These are phyloP conservation scores for Amblyopsis rosae DNA, from an alignment of 2,113 vertebrate species.

Conservation along the genomic window DNA sequence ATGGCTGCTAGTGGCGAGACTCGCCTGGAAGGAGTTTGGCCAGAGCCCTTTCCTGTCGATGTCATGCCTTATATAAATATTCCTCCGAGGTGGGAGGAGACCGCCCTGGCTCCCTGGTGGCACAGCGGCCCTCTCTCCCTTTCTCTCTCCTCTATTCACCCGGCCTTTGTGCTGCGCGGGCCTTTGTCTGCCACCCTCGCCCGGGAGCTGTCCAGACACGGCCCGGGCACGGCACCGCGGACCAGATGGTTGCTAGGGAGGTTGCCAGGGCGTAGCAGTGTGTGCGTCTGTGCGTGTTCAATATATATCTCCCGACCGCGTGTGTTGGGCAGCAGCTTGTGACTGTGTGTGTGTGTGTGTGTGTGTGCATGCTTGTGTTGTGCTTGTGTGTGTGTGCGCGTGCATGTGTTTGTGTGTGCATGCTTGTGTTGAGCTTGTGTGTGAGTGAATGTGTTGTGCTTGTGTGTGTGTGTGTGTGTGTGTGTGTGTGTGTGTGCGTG, in stretches of 20 bases:
- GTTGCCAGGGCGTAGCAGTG: conserved; percentile 68
- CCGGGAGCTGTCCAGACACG: conserved; percentile 72
- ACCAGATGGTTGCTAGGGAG: conserved; percentile 79
- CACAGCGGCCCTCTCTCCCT: background rate
- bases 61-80: no score
- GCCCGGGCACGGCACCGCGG: conserved; percentile 65
- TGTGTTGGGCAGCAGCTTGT: background rate
- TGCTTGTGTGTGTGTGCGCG: background rate
- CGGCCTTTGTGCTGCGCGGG: conserved; percentile 63
- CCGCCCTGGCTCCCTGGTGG: background rate
- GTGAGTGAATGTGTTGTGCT: background rate
- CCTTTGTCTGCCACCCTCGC: conserved; percentile 69
- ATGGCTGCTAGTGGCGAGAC: no score
- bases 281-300: background rate
- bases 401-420: background rate
- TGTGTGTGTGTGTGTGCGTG: conserved; percentile 18
- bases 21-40: no score
- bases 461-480: conserved; percentile 11
- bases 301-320: background rate
- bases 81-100: no score
- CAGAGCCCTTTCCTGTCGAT: no score
- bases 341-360: background rate
- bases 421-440: background rate
- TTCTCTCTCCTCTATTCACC: conserved; percentile 35
- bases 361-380: background rate